A percentile compares a stretch with the other conserved stretches of the same genome.
Conservation (phyloP, 1,140 invertebrate species). For the Eueides isabella region DNA sequence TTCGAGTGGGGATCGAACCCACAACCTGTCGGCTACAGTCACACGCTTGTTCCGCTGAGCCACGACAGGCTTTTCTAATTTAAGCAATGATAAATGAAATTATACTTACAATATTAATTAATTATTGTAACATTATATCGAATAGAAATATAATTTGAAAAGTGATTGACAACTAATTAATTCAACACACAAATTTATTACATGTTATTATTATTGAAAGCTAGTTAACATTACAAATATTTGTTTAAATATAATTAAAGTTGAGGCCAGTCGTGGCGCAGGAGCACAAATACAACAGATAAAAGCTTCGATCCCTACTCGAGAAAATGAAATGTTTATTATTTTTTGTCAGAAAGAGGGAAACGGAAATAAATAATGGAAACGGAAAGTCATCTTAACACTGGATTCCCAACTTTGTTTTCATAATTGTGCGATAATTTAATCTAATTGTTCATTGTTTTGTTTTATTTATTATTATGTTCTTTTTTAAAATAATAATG, state of each 20-base stretch:
- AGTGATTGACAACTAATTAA: constrained; percentile 35
- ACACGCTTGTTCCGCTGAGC: no score
- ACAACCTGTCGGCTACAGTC: no score
- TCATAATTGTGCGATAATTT: neutral
- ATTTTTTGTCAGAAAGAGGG: no score
- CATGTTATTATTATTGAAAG: neutral
- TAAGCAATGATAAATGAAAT: constrained; percentile 37
- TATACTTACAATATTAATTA: constrained; percentile 38
- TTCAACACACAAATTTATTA: neutral
- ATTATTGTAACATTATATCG: constrained; percentile 41
- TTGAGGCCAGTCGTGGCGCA: no score
- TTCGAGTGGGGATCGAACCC: no score
- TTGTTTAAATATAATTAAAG: neutral
- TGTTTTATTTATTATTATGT: neutral
- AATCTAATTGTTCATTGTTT: neutral
- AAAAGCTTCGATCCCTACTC: no score
- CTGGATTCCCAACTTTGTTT: no score
- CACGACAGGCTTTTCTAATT: no score
- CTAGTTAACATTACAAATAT: neutral
- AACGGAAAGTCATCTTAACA: no score
- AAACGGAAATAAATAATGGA: no score
- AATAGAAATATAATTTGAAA: constrained; percentile 36
- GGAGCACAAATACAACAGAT: no score
- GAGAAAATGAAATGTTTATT: no score
- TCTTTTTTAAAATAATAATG: neutral